phyloP scores from a whole-genome alignment of 2,797 vertebrate species.

The Alectoris magna region DNA sequence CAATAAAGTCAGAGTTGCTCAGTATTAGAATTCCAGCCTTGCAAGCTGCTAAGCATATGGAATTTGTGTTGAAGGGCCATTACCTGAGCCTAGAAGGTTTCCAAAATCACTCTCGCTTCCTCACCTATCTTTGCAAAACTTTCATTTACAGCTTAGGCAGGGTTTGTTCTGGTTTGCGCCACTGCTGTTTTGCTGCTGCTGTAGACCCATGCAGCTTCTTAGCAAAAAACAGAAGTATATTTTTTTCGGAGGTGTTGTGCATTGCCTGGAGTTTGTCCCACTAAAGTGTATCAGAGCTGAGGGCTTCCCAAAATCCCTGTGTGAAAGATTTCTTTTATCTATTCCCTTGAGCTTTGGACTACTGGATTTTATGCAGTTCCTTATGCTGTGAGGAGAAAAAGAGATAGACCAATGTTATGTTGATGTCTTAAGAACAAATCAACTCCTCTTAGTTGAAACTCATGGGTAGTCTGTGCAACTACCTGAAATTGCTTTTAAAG shows the following conservation, averaged over 20 bases:
- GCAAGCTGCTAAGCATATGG: background rate
- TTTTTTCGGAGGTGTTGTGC: background rate
- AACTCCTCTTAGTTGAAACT: background rate
- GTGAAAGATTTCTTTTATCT: background rate
- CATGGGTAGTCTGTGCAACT: background rate
- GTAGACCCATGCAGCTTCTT: background rate
- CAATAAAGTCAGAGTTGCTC: background rate
- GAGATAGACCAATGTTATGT: background rate
- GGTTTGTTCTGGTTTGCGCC: accelerated
- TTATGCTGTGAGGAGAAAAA: background rate
- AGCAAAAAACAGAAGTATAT: background rate
- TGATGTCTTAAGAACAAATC: background rate
- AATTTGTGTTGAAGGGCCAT: background rate
- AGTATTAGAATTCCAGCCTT: constrained; percentile 13
- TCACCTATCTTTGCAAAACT: background rate
- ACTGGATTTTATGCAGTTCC: background rate
- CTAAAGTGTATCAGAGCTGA: background rate
- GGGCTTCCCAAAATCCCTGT: background rate
- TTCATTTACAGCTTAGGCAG: background rate
- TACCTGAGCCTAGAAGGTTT: background rate
- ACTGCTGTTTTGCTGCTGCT: background rate
- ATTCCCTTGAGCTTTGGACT: background rate
- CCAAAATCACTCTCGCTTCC: background rate
- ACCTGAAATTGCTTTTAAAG: background rate
- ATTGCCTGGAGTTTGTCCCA: background rate